These are phyloP conservation scores for Volucella bombylans DNA, from an alignment of 2,888 invertebrate genomes.

Conservation along the genomic window DNA sequence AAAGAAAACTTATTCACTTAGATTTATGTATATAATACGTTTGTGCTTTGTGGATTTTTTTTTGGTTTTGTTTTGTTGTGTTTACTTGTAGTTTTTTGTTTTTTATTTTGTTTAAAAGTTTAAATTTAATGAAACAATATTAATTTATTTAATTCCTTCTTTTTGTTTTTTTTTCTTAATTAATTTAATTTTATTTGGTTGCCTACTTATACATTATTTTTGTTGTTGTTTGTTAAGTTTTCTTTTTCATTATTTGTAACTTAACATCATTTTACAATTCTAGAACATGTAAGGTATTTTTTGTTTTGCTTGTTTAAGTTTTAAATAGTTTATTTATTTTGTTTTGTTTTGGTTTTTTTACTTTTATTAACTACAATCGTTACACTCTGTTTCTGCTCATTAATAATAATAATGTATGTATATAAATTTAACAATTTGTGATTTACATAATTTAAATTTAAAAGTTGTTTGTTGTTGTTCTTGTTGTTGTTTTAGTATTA, in stretches of 20 bases:
- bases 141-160: slow-evolving; percentile 43
- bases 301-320: slow-evolving; percentile 33
- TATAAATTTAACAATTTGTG: slow-evolving; percentile 68
- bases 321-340: no score
- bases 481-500: no score
- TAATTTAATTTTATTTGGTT: slow-evolving; percentile 62
- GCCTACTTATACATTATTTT: slow-evolving; percentile 62
- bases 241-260: slow-evolving; percentile 21
- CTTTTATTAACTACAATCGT: slow-evolving; percentile 59
- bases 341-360: neutral
- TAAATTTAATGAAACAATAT: slow-evolving; percentile 65
- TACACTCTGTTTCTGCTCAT: slow-evolving; percentile 24
- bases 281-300: slow-evolving; percentile 67
- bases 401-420: slow-evolving; percentile 41
- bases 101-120: slow-evolving; percentile 47
- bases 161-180: slow-evolving; percentile 31
- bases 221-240: slow-evolving; percentile 15
- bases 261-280: slow-evolving; percentile 67
- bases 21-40: slow-evolving; percentile 62
- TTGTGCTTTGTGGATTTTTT: slow-evolving; percentile 69
- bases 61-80: slow-evolving; percentile 30
- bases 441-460: slow-evolving; percentile 53
- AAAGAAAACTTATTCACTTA: slow-evolving; percentile 65
- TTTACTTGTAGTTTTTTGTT: slow-evolving; percentile 29
- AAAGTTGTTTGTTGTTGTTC: neutral